A percentile compares a stretch with the other conserved stretches of the same genome.
phyloP scores from a whole-genome alignment of 23 tunicate genomes.

The Corella eumyota region DNA sequence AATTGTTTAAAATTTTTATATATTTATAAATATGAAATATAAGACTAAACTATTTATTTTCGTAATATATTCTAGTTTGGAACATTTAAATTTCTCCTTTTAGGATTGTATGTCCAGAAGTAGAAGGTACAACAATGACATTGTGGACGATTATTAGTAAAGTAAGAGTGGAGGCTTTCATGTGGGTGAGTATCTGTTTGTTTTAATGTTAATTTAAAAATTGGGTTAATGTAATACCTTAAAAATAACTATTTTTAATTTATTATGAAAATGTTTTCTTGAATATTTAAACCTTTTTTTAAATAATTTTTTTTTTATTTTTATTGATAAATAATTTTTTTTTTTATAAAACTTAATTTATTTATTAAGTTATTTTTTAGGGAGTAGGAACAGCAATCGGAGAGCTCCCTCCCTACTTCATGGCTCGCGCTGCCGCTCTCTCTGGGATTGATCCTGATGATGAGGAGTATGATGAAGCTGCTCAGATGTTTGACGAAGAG shows the following conservation, averaged over 20 bases:
- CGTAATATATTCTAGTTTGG: no score
- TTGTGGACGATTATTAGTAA: slow-evolving; percentile 77
- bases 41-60: no score
- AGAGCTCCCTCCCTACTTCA: slow-evolving; percentile 94
- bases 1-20: no score
- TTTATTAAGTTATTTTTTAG: slow-evolving; percentile 30
- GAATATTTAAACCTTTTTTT: not conserved
- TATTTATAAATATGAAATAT: no score
- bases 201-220: not conserved
- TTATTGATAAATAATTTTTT: no score
- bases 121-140: slow-evolving; percentile 38
- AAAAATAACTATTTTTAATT: not conserved
- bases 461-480: slow-evolving; percentile 93
- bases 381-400: slow-evolving; percentile 97
- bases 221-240: not conserved
- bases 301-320: not conserved
- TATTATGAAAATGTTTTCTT: not conserved
- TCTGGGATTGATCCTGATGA: slow-evolving; percentile 94
- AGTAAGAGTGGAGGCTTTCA: slow-evolving; percentile 78
- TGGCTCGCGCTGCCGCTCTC: slow-evolving; percentile 84
- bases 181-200: slow-evolving; percentile 72
- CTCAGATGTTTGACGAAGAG: slow-evolving; percentile 45
- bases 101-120: slow-evolving; percentile 71
- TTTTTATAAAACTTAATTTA: no score
- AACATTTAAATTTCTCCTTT: not conserved